A percentile compares a stretch with the other conserved stretches of the same genome.
Conservation (phyloP, 2,797 vertebrate species). For the Betta splendens region DNA sequence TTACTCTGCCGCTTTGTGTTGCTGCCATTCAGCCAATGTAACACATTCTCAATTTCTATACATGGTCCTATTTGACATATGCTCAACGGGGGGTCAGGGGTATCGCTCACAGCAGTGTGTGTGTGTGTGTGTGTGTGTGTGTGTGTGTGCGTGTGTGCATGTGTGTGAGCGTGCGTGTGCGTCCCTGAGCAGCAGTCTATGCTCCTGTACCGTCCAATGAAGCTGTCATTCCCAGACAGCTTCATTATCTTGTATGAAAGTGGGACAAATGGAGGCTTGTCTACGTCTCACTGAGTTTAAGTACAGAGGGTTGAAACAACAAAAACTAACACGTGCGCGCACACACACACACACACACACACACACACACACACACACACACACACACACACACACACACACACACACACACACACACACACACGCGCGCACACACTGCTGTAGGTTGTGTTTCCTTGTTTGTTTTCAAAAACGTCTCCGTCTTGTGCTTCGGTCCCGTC, state of each 20-base stretch:
- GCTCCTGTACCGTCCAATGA: slow-evolving; percentile 91
- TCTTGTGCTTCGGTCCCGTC: slow-evolving; percentile 49
- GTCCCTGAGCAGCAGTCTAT: slow-evolving; percentile 77
- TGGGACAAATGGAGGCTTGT: slow-evolving; percentile 99
- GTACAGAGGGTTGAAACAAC: slow-evolving; percentile 44
- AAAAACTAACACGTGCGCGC: slow-evolving; percentile 22
- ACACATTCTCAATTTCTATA: slow-evolving; percentile 72
- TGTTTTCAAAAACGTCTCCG: slow-evolving; percentile 34
- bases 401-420: slow-evolving; percentile 20
- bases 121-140: slow-evolving; percentile 26
- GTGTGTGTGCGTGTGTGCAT: too few species aligned
- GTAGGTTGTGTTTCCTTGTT: background rate
- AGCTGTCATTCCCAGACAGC: slow-evolving; percentile 99
- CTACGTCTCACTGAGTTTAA: slow-evolving; percentile 70
- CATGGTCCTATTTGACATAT: slow-evolving; percentile 83
- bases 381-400: too few species aligned
- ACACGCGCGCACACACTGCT: slow-evolving; percentile 11
- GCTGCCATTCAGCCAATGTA: slow-evolving; percentile 72
- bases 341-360: too few species aligned
- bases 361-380: too few species aligned
- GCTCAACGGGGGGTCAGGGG: slow-evolving; percentile 74
- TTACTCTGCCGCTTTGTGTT: slow-evolving; percentile 47
- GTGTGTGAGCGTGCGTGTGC: too few species aligned
- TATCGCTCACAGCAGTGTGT: slow-evolving; percentile 55
- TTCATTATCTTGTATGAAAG: slow-evolving; percentile 99